These are phyloP conservation scores for Wiebesia pumilae DNA, from an alignment of 1,140 invertebrate genomes.

Conservation along the genomic window DNA sequence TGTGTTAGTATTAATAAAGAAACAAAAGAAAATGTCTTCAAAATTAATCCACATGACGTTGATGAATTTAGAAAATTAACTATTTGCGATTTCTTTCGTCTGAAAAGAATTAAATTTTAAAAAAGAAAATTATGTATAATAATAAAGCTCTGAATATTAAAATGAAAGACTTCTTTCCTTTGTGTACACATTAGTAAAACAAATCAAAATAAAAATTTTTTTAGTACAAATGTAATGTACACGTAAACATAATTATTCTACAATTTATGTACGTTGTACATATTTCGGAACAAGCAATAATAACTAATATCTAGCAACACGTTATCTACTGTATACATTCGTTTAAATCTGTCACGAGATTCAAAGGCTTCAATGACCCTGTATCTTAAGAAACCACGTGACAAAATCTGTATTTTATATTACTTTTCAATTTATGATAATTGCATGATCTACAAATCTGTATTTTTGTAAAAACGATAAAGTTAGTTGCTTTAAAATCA, in stretches of 20 bases:
- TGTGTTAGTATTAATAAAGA: neutral
- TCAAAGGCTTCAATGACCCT: constrained; percentile 5
- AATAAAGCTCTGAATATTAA: neutral
- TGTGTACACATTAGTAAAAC: neutral
- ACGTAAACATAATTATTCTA: neutral
- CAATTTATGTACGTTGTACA: too few species aligned
- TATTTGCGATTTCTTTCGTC: neutral
- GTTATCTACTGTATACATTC: neutral
- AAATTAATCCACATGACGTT: neutral
- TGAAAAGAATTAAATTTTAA: neutral
- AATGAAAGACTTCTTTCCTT: neutral
- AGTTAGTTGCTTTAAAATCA: neutral
- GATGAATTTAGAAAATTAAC: neutral
- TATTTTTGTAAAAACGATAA: neutral
- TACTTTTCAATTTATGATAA: neutral
- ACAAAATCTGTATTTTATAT: neutral
- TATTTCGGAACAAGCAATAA: too few species aligned
- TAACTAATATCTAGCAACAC: too few species aligned
- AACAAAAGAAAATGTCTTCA: neutral
- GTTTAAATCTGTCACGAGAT: neutral
- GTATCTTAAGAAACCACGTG: constrained; percentile 6
- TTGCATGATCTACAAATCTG: neutral
- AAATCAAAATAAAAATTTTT: neutral
- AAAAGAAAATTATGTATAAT: neutral
- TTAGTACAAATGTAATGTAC: neutral